These are phyloP conservation scores for Papilio aristodemus DNA, from an alignment of 1,140 invertebrate species.

Conservation along the genomic window DNA sequence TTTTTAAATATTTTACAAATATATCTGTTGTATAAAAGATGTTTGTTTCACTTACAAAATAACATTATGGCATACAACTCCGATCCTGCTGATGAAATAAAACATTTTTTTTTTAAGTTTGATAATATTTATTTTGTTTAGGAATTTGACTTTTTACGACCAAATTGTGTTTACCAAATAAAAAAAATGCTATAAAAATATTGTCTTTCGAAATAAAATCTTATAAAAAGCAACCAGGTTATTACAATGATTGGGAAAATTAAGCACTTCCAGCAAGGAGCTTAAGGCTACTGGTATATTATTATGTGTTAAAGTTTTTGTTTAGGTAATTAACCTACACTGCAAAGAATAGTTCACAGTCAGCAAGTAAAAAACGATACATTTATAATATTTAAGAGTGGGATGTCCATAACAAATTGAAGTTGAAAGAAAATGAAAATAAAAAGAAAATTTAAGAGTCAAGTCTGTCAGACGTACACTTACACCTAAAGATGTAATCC, in stretches of 20 bases:
- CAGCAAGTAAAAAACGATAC: neutral
- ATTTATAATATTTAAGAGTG: neutral
- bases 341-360: slow-evolving; percentile 21
- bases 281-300: slow-evolving; percentile 41
- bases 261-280: slow-evolving; percentile 27
- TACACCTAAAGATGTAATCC: slow-evolving; percentile 2
- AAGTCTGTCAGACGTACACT: neutral
- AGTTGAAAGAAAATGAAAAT: neutral
- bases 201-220: slow-evolving; percentile 58
- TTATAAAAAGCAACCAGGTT: slow-evolving; percentile 39
- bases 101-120: slow-evolving; percentile 40
- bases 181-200: slow-evolving; percentile 69
- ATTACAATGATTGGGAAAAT: slow-evolving; percentile 32
- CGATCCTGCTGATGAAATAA: slow-evolving; percentile 32
- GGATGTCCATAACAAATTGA: slow-evolving; percentile 8
- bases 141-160: slow-evolving; percentile 40
- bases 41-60: slow-evolving; percentile 49
- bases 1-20: slow-evolving; percentile 62
- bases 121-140: slow-evolving; percentile 51
- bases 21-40: slow-evolving; percentile 57
- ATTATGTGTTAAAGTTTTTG: too few species aligned
- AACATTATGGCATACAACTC: slow-evolving; percentile 42
- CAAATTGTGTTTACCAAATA: slow-evolving; percentile 51
- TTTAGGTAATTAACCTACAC: slow-evolving; percentile 23
- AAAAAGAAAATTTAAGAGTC: neutral